Base-by-base conservation (phyloP, 2,797 vertebrate species). In the Bovichtus diacanthus region DNA sequence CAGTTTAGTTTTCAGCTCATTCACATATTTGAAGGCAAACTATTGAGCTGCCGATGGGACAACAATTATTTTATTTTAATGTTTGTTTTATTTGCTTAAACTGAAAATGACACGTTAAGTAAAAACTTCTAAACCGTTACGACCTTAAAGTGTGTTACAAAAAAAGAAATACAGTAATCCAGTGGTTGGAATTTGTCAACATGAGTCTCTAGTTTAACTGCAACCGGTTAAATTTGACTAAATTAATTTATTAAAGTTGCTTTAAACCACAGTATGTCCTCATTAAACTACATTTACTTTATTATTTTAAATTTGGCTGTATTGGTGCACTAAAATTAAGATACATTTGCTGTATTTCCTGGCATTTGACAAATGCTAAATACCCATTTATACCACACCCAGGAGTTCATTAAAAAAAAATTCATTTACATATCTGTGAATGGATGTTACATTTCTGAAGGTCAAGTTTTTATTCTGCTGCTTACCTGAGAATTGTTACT, bases 81-180 rank as follows among this genome's bases (percentile, higher is more conserved):
- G 63, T 27, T 11, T 66, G 51, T 81, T 61, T 54, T 70, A 21
- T 74, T 82, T 65, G 39, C 70, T 62, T 51, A 44, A 78, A 74
- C 62, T 70, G 29, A 53, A 80, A 76, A 18, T 54, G 77, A 84
- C 78, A 49, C 75, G 60, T 82, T 10, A 21, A 46, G 38, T n/a
- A 72, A 76, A 78, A 38, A 34, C 31, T 34, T 34, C 8, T 7
- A 34, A 58, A 65, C 15, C 74, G 83, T 81, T 75, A 71, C 58
- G 0, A 73, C 21, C 4, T 31, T 50, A 31, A 69, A 65, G 11
- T 1, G 23, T 1, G 3, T 74, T 70, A 54, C 53, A 5, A 16
- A 21, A 53, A 63, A 8, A n/a, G n/a, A n/a, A n/a, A n/a, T n/a
- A 43, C 18, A 46, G 67, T 29, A 56, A 13, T 65, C 16, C 27